These are phyloP conservation scores for Paramacrobiotus metropolitanus DNA, from an alignment of 1,140 invertebrate species.

Conservation along the genomic window DNA sequence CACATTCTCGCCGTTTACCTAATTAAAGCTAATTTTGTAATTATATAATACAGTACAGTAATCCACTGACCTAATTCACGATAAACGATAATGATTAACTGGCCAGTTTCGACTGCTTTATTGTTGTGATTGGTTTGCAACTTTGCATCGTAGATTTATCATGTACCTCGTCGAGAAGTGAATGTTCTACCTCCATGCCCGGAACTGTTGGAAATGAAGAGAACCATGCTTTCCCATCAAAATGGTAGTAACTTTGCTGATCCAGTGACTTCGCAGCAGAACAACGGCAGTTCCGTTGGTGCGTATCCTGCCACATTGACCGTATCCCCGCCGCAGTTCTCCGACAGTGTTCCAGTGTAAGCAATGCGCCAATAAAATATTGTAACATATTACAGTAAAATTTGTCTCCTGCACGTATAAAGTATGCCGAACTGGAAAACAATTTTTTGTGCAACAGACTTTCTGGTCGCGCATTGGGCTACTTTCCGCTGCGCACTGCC, in stretches of 20 bases:
- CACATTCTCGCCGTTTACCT: too few species aligned
- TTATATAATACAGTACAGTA: neutral
- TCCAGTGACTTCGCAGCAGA: neutral
- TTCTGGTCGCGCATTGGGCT: neutral
- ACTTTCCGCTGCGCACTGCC: neutral
- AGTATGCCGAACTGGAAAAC: neutral
- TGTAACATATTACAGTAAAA: too few species aligned
- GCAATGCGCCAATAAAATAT: neutral
- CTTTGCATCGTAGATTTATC: neutral
- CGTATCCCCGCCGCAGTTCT: neutral
- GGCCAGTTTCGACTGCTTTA: neutral
- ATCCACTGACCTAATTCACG: neutral
- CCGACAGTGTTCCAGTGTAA: neutral
- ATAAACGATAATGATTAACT: too few species aligned
- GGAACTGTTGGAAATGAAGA: neutral
- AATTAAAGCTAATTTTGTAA: neutral
- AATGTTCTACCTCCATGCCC: neutral
- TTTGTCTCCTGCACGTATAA: too few species aligned
- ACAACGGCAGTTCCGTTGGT: neutral
- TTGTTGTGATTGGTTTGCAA: neutral
- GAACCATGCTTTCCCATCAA: too few species aligned
- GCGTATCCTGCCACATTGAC: neutral
- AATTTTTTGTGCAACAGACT: neutral
- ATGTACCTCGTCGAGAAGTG: neutral
- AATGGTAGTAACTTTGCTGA: too few species aligned